Percentiles rank a stretch among this genome's conserved stretches.
These are phyloP conservation scores for Drosophila neutralis DNA, from an alignment of 2,888 invertebrate genomes.

Conservation along the genomic window DNA sequence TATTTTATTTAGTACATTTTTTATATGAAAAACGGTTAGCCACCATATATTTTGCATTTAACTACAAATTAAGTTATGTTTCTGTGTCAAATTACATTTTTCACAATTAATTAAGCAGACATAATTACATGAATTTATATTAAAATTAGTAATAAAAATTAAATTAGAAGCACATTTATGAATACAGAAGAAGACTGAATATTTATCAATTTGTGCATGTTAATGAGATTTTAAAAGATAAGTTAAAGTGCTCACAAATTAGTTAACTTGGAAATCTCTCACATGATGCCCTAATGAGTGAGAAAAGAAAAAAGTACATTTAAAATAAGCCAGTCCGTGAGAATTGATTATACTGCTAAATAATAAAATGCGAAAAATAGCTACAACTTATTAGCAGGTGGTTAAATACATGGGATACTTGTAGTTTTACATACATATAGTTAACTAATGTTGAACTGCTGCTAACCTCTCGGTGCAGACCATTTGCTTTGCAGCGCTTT, in stretches of 20 bases:
- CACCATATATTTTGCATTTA: not conserved
- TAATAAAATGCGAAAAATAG: not conserved
- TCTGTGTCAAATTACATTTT: not conserved
- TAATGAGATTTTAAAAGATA: not conserved
- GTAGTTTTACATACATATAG: not conserved
- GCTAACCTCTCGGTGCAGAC: conserved; percentile 24
- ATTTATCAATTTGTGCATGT: not conserved
- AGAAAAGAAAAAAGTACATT: not conserved
- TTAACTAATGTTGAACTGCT: conserved; percentile 1
- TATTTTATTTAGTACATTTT: not conserved
- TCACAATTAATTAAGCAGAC: not conserved
- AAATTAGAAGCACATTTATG: too few relatives aligned
- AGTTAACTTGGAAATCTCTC: not conserved
- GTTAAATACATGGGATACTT: conserved; percentile 3
- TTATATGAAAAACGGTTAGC: not conserved
- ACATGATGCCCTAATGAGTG: too few relatives aligned
- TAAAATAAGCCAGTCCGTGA: not conserved
- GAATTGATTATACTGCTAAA: not conserved
- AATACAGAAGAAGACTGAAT: not conserved
- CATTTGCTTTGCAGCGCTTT: conserved; percentile 36
- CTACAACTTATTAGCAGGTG: not conserved
- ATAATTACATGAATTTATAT: not conserved
- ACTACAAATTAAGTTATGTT: not conserved
- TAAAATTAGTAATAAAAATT: not conserved
- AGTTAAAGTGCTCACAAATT: not conserved